phyloP scores from a whole-genome alignment of 2,797 vertebrate genomes.

The Enteromius radiatus region DNA sequence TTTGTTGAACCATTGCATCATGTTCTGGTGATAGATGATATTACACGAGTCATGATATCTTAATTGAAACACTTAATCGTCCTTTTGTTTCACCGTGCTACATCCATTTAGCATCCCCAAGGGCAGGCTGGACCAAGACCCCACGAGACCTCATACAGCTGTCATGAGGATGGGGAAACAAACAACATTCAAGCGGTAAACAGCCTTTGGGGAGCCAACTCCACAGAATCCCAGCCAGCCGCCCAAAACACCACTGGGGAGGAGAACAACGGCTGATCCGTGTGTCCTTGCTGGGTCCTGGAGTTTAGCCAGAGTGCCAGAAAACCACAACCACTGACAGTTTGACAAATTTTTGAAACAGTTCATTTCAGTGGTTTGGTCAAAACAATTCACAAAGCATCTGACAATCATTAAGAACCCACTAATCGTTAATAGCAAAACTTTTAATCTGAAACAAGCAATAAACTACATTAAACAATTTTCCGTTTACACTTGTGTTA shows the following conservation, averaged over 20 bases:
- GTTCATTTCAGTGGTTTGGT: background rate
- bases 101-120: background rate
- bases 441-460: background rate
- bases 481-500: background rate
- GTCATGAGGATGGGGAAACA: slow-evolving; percentile 4
- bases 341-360: background rate
- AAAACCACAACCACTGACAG: background rate
- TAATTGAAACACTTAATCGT: background rate
- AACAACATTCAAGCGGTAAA: slow-evolving; percentile 22
- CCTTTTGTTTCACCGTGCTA: slow-evolving; percentile 2
- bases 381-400: background rate
- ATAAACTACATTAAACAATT: background rate
- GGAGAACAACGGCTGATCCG: slow-evolving; percentile 22
- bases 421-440: background rate
- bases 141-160: slow-evolving; percentile 22
- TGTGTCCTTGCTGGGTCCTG: background rate
- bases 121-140: background rate
- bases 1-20: background rate
- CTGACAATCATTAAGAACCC: background rate
- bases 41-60: background rate
- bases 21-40: background rate
- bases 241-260: slow-evolving; percentile 9
- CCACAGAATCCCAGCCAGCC: slow-evolving; percentile 6
- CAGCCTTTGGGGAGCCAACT: background rate
- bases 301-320: slow-evolving; percentile 11